Percentiles rank a stretch among this genome's conserved stretches.
Evolutionary conservation across 2,797 vertebrate genomes (phyloP).

Genomic region (Dromococcyx pavoninus): DNA sequence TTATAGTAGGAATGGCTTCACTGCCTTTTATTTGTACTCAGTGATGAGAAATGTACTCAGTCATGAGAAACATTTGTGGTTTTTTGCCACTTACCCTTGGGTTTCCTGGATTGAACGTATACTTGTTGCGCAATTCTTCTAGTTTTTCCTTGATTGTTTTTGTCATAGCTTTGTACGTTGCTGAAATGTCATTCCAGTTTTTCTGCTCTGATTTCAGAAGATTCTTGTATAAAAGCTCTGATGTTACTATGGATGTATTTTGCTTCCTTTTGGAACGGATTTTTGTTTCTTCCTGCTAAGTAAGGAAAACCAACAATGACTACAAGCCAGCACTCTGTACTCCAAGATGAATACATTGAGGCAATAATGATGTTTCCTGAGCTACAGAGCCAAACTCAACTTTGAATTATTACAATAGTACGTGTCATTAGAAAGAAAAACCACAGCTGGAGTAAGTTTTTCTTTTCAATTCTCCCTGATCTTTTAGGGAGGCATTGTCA

Average conservation of each 20-base stretch:
- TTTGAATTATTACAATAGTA: not conserved
- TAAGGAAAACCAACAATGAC: not conserved
- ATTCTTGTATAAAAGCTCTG: constrained; percentile 57
- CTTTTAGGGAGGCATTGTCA: not conserved
- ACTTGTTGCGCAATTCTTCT: constrained; percentile 73
- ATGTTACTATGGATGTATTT: not conserved
- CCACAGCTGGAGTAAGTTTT: not conserved
- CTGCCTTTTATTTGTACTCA: not conserved
- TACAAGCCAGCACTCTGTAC: not conserved
- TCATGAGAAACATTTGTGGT: no score
- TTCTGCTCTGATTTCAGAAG: constrained; percentile 70
- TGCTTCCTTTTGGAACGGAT: not conserved
- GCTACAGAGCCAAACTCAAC: not conserved
- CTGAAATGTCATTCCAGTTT: constrained; percentile 63
- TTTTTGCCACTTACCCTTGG: constrained; percentile 77
- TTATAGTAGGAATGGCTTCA: not conserved
- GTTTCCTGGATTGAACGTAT: constrained; percentile 56
- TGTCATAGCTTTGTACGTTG: constrained; percentile 78
- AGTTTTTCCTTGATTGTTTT: constrained; percentile 79
- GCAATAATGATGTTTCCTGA: not conserved
- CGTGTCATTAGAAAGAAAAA: not conserved
- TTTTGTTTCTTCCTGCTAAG: constrained; percentile 17
- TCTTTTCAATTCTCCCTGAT: not conserved
- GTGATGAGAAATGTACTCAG: not conserved
- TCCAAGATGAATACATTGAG: not conserved